Evolutionary conservation across 2,797 vertebrate species (phyloP), one percentile per base, ranked within the genome.

Genomic region (Megalops cyprinoides): DNA sequence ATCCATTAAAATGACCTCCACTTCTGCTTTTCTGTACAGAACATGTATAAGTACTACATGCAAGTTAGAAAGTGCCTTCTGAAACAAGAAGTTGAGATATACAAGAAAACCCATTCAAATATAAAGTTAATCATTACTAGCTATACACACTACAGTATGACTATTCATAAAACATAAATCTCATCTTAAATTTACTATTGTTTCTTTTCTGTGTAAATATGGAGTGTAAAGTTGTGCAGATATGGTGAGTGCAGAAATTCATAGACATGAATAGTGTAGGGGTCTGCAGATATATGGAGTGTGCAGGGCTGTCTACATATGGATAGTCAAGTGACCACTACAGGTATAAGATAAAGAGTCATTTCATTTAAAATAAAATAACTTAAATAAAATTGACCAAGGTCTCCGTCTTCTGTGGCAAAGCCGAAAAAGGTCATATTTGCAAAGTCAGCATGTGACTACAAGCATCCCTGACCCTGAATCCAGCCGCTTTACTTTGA

Each of bases 11-110:
- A 79, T 1, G 18, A 34, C 31, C n/a, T 69, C 23, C 49, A 55
- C 34, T 73, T 79, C 65, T 53, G 31, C 62, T 79, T 69, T 79
- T 48, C 46, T 69, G 15, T 79, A 51, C 65, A 79, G 34, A 65
- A 28, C 28, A 65, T 28, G 28, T 10, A 51, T n/a, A 56, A 20
- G 15, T 69, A 79, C 23, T 55, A 58, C 23, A 51, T 20, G 53
- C 23, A 53, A 56, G 67, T 71, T 71, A 79, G 31, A 31, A 34
- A 56, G 5, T 76, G 28, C 56, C 28, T 31, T 67, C 34, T 34
- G 42, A 56, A 58, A 79, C 67, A 73, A 56, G 78, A 73, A 44
- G 78, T 55, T 55, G 60, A 65, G 60, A n/a, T 65, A 28, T 28
- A 65, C 28, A 34, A 12, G 60, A 34, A 25, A 65, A 37, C 60